Conservation (phyloP, 2,797 vertebrate genomes). For the Serranus cabrilla region DNA sequence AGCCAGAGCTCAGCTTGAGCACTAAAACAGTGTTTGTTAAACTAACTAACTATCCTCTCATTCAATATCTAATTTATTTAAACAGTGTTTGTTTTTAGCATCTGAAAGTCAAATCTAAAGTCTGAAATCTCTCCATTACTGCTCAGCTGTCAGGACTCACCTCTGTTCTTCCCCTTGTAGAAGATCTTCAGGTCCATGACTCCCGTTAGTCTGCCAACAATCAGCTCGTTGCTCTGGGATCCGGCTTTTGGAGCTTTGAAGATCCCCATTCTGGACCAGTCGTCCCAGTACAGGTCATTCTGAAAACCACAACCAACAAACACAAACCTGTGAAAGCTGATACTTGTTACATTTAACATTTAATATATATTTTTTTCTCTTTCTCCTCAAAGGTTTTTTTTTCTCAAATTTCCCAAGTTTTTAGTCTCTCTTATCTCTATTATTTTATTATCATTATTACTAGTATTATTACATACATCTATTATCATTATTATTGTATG, state of each 20-base stretch:
- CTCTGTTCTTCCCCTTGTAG: constrained; percentile 93
- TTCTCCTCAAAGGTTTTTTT: too few species aligned
- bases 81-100: too few species aligned
- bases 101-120: not conserved
- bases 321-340: not conserved
- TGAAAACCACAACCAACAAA: constrained; percentile 61
- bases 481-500: too few species aligned
- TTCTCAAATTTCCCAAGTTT: too few species aligned
- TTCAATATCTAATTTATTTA: too few species aligned
- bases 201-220: constrained; percentile 93
- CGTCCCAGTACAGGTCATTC: constrained; percentile 99
- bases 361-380: too few species aligned
- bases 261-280: constrained; percentile 98
- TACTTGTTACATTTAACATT: too few species aligned
- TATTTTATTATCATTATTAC: too few species aligned
- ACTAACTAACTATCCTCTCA: not conserved
- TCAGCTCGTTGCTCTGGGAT: constrained; percentile 87
- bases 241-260: constrained; percentile 94
- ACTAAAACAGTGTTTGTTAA: not conserved
- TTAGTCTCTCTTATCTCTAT: too few species aligned
- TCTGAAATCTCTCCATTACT: not conserved
- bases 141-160: constrained; percentile 71
- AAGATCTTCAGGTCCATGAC: constrained; percentile 99
- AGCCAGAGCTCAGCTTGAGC: not conserved
- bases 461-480: too few species aligned